Conservation (phyloP, 2,797 vertebrate species). For the Enteromius mattozi region DNA sequence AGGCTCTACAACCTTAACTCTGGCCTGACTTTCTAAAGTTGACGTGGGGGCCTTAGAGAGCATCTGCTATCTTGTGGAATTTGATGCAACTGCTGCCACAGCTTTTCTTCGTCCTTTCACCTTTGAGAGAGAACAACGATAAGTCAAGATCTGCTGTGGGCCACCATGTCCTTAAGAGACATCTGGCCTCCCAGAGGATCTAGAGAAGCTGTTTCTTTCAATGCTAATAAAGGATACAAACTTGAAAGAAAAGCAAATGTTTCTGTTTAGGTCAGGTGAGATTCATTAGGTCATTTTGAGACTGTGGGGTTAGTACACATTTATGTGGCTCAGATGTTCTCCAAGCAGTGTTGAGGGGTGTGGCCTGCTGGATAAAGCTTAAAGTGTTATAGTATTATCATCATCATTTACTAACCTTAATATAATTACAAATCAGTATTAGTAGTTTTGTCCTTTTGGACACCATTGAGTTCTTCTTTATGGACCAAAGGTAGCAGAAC, state of each 20-base stretch:
- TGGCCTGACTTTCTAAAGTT: constrained; percentile 14
- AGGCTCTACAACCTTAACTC: background rate
- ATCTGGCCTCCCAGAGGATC: constrained; percentile 47
- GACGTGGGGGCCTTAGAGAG: constrained; percentile 22
- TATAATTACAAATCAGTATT: background rate
- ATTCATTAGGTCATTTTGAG: background rate
- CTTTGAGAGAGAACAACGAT: constrained; percentile 62
- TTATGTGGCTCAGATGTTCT: background rate
- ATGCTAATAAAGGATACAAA: constrained; percentile 5
- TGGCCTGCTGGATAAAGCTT: background rate
- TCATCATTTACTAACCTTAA: background rate
- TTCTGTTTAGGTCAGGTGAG: constrained; percentile 23
- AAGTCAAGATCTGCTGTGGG: constrained; percentile 54
- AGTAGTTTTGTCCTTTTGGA: background rate
- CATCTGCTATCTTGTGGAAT: constrained; percentile 67
- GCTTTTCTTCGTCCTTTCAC: constrained; percentile 64
- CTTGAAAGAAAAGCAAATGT: constrained; percentile 12
- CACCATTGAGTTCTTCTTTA: background rate
- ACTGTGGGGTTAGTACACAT: background rate
- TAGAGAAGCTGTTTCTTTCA: constrained; percentile 13
- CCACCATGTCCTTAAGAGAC: constrained; percentile 49
- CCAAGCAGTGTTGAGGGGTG: background rate
- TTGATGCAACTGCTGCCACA: constrained; percentile 72
- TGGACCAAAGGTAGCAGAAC: background rate
- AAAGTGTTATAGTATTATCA: no score